phyloP scores from a whole-genome alignment of 2,888 invertebrate genomes.

The Melikaiella ostensackeni region DNA sequence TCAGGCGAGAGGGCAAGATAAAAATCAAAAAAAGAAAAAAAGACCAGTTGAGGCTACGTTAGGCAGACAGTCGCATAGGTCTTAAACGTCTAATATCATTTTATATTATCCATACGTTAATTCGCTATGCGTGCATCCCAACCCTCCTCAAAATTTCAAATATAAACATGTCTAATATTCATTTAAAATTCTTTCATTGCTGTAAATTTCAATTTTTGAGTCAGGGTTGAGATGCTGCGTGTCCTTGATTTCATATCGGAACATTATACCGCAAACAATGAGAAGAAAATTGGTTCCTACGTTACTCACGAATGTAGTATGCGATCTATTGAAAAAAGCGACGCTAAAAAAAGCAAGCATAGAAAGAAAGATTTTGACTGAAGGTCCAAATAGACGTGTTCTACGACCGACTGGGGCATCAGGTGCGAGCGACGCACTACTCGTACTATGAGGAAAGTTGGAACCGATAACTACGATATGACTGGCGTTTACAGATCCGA shows the following conservation, averaged over 20 bases:
- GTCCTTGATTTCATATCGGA: conserved; percentile 22
- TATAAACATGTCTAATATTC: not conserved
- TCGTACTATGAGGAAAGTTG: conserved; percentile 27
- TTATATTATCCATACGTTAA: conserved; percentile 27
- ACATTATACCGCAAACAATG: conserved; percentile 32
- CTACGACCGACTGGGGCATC: conserved; percentile 36
- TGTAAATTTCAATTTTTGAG: conserved; percentile 28
- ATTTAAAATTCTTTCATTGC: not conserved
- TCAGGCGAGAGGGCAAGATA: conserved; percentile 78
- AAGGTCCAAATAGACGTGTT: conserved; percentile 32
- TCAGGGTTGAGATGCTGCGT: conserved; percentile 6
- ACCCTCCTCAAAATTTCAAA: conserved; percentile 4
- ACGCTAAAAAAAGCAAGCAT: conserved; percentile 34
- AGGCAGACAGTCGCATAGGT: conserved; percentile 58
- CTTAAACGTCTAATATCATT: conserved; percentile 50
- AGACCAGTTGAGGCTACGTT: conserved; percentile 74
- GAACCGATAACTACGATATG: conserved; percentile 29
- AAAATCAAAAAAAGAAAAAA: conserved; percentile 77
- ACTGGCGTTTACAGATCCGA: conserved; percentile 33
- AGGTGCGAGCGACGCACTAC: conserved; percentile 35
- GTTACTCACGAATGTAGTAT: conserved; percentile 34
- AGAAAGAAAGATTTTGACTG: conserved; percentile 26
- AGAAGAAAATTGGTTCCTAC: conserved; percentile 32
- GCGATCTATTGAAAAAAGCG: conserved; percentile 36
- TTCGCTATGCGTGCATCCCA: conserved; percentile 14